These are phyloP conservation scores for Morone saxatilis DNA, from an alignment of 2,113 vertebrate genomes.

Conservation along the genomic window DNA sequence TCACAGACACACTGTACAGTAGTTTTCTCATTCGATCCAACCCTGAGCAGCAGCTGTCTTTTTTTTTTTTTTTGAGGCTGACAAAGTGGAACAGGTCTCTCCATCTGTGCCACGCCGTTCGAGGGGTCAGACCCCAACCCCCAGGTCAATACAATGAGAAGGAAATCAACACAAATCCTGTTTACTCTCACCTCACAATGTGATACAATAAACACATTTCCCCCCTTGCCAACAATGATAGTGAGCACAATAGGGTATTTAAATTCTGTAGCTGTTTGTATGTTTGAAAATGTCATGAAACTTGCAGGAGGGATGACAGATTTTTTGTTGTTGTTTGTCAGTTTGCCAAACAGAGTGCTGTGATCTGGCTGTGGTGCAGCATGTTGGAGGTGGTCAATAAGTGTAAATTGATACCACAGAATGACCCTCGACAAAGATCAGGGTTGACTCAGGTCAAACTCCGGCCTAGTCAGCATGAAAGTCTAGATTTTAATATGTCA, in stretches of 20 bases:
- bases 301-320: not conserved
- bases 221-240: conserved; percentile 50
- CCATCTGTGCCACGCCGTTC: conserved; percentile 63
- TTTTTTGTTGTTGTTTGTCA: not conserved
- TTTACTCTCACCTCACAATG: conserved; percentile 71
- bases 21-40: conserved; percentile 2
- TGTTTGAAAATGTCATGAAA: not conserved
- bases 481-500: conserved; percentile 14
- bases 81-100: conserved; percentile 57
- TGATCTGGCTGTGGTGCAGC: not conserved
- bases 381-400: not conserved
- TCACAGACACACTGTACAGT: conserved; percentile 12
- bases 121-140: conserved; percentile 45
- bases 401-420: conserved; percentile 5
- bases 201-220: conserved; percentile 61
- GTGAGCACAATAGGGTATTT: conserved; percentile 55
- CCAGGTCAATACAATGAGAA: conserved; percentile 75
- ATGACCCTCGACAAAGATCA: conserved; percentile 8
- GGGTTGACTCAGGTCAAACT: conserved; percentile 14
- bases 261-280: conserved; percentile 17
- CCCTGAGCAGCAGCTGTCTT: conserved; percentile 54
- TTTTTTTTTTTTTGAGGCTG: conserved; percentile 50
- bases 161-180: conserved; percentile 80
- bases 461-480: conserved; percentile 4
- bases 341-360: not conserved